phyloP scores from a whole-genome alignment of 2,888 invertebrate genomes.

The Drosophila hawaiiensis region DNA sequence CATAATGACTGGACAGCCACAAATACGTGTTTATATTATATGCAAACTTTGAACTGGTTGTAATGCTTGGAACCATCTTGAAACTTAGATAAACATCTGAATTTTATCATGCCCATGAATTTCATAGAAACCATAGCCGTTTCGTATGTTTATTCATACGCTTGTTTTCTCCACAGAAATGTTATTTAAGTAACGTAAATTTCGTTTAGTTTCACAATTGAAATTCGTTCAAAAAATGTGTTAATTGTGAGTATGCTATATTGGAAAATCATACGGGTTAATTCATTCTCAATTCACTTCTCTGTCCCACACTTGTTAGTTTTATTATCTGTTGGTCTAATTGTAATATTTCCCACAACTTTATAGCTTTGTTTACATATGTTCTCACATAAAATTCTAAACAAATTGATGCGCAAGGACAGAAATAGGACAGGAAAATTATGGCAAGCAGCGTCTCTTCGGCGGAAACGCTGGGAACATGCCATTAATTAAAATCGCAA shows the following conservation, averaged over 20 bases:
- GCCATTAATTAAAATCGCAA: conserved; percentile 36
- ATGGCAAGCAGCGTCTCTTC: neutral
- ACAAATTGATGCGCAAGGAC: conserved; percentile 26
- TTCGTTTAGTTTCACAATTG: conserved; percentile 11
- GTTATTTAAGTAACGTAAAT: conserved; percentile 25
- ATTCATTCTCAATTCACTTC: neutral
- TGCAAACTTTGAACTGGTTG: conserved; percentile 16
- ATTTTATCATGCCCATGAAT: conserved; percentile 15
- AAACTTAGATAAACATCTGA: conserved; percentile 38
- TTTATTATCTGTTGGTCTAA: neutral
- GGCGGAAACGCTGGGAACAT: conserved; percentile 23
- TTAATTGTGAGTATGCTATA: neutral
- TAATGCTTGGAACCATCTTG: conserved; percentile 3
- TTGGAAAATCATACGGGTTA: neutral
- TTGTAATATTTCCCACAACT: conserved; percentile 26
- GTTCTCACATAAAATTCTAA: conserved; percentile 27
- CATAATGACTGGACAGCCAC: conserved; percentile 20
- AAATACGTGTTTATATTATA: neutral
- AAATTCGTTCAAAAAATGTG: neutral
- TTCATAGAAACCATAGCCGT: conserved; percentile 24
- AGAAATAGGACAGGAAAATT: conserved; percentile 55
- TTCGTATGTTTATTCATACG: conserved; percentile 23
- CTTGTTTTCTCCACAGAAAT: conserved; percentile 33
- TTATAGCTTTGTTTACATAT: conserved; percentile 40
- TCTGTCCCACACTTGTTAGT: neutral